These are phyloP conservation scores for Telmatherina bonti DNA, from an alignment of 2,797 vertebrate genomes.

Conservation along the genomic window DNA sequence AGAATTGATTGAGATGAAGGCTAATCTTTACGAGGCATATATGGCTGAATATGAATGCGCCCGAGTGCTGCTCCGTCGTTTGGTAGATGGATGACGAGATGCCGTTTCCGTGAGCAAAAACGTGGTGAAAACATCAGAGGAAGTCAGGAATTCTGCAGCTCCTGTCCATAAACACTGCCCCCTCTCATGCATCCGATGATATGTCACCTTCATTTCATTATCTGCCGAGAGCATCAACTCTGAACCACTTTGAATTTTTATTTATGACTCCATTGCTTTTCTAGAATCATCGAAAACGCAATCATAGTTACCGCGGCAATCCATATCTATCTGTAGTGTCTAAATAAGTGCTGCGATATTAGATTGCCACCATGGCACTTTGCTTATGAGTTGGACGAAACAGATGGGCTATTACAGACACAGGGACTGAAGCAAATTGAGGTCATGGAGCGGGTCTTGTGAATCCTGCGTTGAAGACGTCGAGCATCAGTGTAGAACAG, in stretches of 20 bases:
- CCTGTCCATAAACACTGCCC: not conserved
- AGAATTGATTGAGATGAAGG: constrained; percentile 70
- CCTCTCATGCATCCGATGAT: constrained; percentile 13
- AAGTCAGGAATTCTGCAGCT: constrained; percentile 1
- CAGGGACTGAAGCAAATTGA: constrained; percentile 75
- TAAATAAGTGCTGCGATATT: constrained; percentile 55
- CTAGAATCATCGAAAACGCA: constrained; percentile 49
- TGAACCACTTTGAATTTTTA: constrained; percentile 52
- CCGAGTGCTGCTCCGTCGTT: constrained; percentile 8
- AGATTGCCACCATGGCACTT: constrained; percentile 42
- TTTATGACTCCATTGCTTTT: constrained; percentile 46
- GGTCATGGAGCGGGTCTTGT: constrained; percentile 68
- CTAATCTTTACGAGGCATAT: constrained; percentile 62
- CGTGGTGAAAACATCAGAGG: constrained; percentile 29
- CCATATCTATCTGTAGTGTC: constrained; percentile 50
- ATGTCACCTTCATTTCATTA: constrained; percentile 54
- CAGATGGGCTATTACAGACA: constrained; percentile 74
- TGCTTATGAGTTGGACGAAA: constrained; percentile 62
- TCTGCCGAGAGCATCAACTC: constrained; percentile 29
- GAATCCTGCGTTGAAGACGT: constrained; percentile 49
- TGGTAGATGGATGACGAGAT: constrained; percentile 26
- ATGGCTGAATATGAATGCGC: constrained; percentile 52
- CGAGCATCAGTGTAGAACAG: constrained; percentile 2
- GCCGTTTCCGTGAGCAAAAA: constrained; percentile 29
- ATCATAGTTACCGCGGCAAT: constrained; percentile 49